Percentiles rank a stretch among this genome's conserved stretches.
Conservation (phyloP, 1,140 invertebrate genomes). For the Polyergus mexicanus region DNA sequence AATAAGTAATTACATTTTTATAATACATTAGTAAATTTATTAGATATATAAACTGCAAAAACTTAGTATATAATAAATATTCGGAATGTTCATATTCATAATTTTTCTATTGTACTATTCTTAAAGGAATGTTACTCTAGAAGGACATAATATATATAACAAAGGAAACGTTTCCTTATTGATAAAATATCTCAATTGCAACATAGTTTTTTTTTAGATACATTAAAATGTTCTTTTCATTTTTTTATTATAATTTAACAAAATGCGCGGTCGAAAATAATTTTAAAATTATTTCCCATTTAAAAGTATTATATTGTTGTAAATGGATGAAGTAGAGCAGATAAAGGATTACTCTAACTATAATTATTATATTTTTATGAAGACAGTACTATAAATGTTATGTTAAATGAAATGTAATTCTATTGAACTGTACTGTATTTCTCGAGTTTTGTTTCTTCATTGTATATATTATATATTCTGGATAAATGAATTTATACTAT, state of each 20-base stretch:
- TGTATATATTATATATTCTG: constrained; percentile 67
- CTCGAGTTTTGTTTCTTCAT: constrained; percentile 62
- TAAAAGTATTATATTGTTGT: not conserved
- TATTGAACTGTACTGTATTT: constrained; percentile 65
- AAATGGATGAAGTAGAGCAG: constrained; percentile 1
- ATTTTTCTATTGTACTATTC: constrained; percentile 52
- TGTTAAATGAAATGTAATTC: constrained; percentile 64
- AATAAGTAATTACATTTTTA: constrained; percentile 33
- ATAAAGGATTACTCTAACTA: constrained; percentile 19
- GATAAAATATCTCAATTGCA: constrained; percentile 32
- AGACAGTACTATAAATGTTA: constrained; percentile 49
- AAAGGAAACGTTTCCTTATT: constrained; percentile 43
- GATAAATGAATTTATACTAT: constrained; percentile 70
- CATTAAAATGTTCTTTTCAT: constrained; percentile 35
- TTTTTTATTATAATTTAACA: constrained; percentile 26
- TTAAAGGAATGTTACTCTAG: constrained; percentile 23
- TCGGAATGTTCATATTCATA: constrained; percentile 11
- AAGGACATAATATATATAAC: constrained; percentile 51
- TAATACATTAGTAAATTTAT: constrained; percentile 43
- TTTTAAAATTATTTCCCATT: not conserved
- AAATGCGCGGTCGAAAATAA: not conserved
- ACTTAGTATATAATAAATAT: constrained; percentile 27
- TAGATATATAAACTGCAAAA: constrained; percentile 14
- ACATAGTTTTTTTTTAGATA: constrained; percentile 48
- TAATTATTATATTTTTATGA: constrained; percentile 8